Percentiles rank a stretch among this genome's conserved stretches.
Evolutionary conservation across 2,888 invertebrate genomes (phyloP).

Genomic region (Diaphora mendica): DNA sequence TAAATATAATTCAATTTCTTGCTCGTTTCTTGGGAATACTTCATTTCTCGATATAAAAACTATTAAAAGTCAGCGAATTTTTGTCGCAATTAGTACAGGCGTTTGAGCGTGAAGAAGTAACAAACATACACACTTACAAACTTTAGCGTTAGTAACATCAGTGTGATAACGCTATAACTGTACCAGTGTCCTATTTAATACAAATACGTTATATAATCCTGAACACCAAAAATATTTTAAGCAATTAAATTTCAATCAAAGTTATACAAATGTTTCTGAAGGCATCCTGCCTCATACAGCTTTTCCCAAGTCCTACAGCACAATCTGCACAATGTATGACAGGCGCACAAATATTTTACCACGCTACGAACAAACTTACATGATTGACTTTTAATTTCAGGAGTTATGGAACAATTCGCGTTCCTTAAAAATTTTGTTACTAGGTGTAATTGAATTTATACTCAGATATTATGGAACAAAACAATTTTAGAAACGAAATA

Average conservation of each 20-base stretch:
- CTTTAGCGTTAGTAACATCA: too few species aligned
- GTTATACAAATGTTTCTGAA: background rate
- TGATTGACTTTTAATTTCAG: constrained; percentile 2
- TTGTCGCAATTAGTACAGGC: too few species aligned
- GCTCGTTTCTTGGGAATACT: too few species aligned
- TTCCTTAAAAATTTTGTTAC: background rate
- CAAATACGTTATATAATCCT: background rate
- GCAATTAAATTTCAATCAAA: background rate
- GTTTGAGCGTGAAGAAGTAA: too few species aligned
- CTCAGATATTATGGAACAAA: background rate
- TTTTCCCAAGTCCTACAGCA: background rate
- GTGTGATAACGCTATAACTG: background rate
- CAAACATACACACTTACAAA: too few species aligned
- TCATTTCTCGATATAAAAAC: too few species aligned
- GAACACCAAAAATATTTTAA: background rate
- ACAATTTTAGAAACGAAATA: background rate
- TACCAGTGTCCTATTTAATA: background rate
- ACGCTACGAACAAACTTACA: constrained; percentile 7
- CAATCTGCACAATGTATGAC: background rate
- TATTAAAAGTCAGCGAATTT: too few species aligned
- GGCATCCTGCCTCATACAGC: background rate
- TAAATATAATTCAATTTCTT: too few species aligned
- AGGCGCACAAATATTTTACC: constrained; percentile 12
- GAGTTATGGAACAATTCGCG: background rate
- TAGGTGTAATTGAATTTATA: background rate